Evolutionary conservation across 2,797 vertebrate genomes (phyloP).

Genomic region (Myotis findleyi): DNA sequence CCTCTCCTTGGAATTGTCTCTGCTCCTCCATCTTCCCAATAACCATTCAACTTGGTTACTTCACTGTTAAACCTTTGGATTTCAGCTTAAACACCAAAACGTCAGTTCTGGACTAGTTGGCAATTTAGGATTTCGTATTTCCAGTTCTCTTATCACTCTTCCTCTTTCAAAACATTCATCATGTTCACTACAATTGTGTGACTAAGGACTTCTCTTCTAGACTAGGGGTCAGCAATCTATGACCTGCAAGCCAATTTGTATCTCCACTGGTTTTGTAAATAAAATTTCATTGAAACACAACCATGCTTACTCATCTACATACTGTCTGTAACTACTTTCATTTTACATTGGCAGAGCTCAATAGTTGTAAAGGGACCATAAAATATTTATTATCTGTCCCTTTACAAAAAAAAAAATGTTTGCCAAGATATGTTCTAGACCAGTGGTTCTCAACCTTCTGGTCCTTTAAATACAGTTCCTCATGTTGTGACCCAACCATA

Average conservation of each 20-base stretch:
- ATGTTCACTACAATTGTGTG: not conserved
- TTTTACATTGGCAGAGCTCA: not conserved
- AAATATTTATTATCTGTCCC: not conserved
- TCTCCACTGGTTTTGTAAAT: not conserved
- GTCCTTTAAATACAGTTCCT: no score
- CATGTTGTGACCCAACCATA: no score
- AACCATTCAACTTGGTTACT: not conserved
- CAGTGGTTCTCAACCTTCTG: no score
- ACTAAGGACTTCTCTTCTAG: not conserved
- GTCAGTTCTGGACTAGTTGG: not conserved
- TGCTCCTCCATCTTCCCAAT: not conserved
- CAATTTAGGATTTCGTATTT: not conserved
- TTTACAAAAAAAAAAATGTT: not conserved
- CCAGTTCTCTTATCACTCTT: not conserved
- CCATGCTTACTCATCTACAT: not conserved
- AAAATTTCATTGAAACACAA: not conserved
- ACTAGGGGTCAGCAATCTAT: not conserved
- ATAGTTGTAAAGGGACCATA: not conserved
- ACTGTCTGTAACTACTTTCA: not conserved
- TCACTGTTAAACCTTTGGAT: not conserved
- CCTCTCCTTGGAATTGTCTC: not conserved
- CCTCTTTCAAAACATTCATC: not conserved
- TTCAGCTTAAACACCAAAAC: not conserved
- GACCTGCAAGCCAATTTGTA: not conserved
- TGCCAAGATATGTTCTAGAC: not conserved